phyloP scores from a whole-genome alignment of 2,888 invertebrate species.

The Beris chalybata region DNA sequence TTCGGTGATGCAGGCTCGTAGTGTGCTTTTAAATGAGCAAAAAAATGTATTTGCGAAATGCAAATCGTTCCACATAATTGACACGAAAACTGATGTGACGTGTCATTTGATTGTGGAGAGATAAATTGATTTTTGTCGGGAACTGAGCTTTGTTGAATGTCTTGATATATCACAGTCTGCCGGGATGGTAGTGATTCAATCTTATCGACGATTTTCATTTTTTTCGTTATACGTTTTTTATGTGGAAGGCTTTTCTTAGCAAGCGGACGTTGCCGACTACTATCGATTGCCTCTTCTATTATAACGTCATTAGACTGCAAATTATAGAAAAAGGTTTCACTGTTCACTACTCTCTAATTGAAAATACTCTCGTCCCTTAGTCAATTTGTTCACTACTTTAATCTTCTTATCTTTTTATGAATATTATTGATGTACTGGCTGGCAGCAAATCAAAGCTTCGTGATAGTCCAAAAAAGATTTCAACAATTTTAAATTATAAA shows the following conservation, averaged over 20 bases:
- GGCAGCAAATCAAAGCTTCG: too few relatives aligned
- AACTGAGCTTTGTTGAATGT: constrained; percentile 14
- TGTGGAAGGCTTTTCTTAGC: constrained; percentile 76
- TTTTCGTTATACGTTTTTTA: constrained; percentile 81
- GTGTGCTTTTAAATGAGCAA: constrained; percentile 80
- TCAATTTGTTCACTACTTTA: too few relatives aligned
- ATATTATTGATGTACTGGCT: too few relatives aligned
- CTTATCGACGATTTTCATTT: constrained; percentile 62
- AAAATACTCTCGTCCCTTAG: too few relatives aligned
- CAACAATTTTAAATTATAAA: too few relatives aligned
- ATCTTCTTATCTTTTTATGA: too few relatives aligned
- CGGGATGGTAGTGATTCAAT: constrained; percentile 11
- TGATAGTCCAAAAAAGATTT: too few relatives aligned
- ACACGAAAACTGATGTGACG: constrained; percentile 57
- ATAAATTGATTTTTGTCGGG: constrained; percentile 2
- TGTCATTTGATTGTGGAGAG: not conserved
- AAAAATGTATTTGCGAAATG: constrained; percentile 79
- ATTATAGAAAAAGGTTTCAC: not conserved
- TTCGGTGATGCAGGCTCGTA: constrained; percentile 64
- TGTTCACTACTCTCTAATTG: not conserved
- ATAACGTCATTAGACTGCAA: constrained; percentile 15
- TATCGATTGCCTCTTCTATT: constrained; percentile 14
- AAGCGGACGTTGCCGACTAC: constrained; percentile 30
- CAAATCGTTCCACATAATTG: constrained; percentile 78
- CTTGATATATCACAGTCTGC: constrained; percentile 25